Conservation (phyloP, 2,797 vertebrate genomes). For the Propithecus perrieri region DNA sequence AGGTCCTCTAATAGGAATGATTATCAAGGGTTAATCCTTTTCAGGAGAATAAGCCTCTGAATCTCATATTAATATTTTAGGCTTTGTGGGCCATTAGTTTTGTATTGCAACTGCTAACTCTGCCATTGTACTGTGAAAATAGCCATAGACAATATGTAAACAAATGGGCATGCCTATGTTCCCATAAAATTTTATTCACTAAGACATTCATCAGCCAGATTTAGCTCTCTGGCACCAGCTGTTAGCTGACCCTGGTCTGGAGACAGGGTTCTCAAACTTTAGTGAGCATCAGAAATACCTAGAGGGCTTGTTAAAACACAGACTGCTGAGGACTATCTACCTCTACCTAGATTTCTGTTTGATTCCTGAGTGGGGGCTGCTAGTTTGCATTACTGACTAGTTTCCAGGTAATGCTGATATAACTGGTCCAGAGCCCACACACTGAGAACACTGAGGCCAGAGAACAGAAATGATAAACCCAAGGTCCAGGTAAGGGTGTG, state of each 20-base stretch:
- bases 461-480: not conserved
- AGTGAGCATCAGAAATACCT: not conserved
- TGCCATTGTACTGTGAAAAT: accelerated
- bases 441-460: not conserved
- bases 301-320: not conserved
- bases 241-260: not conserved
- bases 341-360: not conserved
- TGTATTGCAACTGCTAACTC: not conserved
- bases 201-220: not conserved
- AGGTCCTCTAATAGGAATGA: not conserved
- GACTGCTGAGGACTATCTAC: accelerated
- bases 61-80: not conserved
- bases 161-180: not conserved
- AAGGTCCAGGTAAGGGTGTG: not conserved
- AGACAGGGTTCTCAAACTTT: not conserved
- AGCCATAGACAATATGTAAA: not conserved
- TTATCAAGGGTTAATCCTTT: not conserved
- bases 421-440: not conserved
- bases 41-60: not conserved
- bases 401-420: not conserved
- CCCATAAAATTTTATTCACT: not conserved
- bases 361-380: not conserved
- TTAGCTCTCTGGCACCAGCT: not conserved
- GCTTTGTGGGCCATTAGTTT: not conserved
- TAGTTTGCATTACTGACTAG: not conserved